Evolutionary conservation across 2,797 vertebrate species (phyloP).

Genomic region (Galago senegalensis): DNA sequence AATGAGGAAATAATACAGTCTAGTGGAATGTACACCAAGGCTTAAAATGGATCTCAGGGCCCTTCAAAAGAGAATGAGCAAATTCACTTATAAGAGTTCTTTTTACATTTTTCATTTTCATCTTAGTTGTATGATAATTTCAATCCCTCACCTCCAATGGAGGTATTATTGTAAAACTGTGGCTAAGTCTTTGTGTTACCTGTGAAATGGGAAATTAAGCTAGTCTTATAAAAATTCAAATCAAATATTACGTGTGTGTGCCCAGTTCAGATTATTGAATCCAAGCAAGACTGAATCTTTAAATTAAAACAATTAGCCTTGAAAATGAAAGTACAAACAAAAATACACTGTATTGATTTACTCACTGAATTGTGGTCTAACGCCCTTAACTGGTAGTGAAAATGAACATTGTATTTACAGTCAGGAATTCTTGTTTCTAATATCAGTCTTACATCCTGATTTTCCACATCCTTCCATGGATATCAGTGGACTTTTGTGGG

Average conservation of each 20-base stretch:
- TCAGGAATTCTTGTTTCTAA: neutral
- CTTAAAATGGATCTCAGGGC: neutral
- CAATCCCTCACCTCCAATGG: neutral
- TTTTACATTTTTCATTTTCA: constrained; percentile 17
- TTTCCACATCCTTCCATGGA: neutral
- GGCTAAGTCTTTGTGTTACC: neutral
- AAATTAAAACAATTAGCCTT: constrained; percentile 22
- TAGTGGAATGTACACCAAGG: rapidly evolving
- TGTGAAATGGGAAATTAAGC: constrained; percentile 16
- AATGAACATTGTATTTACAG: neutral
- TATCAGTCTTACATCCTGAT: neutral
- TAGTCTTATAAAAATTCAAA: neutral
- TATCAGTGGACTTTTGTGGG: neutral
- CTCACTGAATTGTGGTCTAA: neutral
- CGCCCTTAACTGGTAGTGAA: neutral
- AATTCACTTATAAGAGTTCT: neutral
- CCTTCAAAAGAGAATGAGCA: neutral
- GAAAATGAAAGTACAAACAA: constrained; percentile 46
- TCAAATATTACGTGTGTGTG: neutral
- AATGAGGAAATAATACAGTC: neutral
- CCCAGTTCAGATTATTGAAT: neutral
- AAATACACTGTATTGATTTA: neutral
- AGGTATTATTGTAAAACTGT: neutral
- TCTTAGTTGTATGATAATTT: neutral
- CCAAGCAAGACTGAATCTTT: constrained; percentile 20